These are phyloP conservation scores for Sparidentex hasta DNA, from an alignment of 2,797 vertebrate species.

Conservation along the genomic window DNA sequence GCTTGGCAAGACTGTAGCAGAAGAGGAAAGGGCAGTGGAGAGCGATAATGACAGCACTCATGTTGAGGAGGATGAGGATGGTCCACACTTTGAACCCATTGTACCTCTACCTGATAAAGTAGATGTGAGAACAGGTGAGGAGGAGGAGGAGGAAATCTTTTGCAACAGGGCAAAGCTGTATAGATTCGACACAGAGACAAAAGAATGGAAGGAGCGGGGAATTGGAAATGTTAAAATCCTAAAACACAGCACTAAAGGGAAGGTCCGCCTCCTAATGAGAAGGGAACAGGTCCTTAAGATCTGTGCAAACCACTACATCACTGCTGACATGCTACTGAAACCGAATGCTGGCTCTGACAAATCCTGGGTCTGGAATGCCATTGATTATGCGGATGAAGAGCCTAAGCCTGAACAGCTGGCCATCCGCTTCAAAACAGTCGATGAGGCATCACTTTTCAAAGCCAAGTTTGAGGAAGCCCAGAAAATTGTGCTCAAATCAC, in stretches of 20 bases:
- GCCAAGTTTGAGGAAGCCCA: constrained; percentile 94
- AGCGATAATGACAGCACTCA: constrained; percentile 92
- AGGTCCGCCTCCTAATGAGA: constrained; percentile 97
- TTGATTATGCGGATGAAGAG: constrained; percentile 96
- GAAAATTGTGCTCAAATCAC: constrained; percentile 77
- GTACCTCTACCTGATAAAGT: constrained; percentile 98
- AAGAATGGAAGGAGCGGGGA: constrained; percentile 98
- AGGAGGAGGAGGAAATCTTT: constrained; percentile 98
- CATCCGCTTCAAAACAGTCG: constrained; percentile 96
- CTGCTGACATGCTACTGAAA: constrained; percentile 92
- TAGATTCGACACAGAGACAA: constrained; percentile 93
- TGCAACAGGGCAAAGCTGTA: constrained; percentile 97
- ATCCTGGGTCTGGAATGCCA: constrained; percentile 97
- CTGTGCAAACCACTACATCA: constrained; percentile 99
- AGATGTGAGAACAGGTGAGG: constrained; percentile 98
- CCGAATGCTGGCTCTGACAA: constrained; percentile 95
- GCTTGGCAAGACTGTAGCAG: constrained; percentile 67
- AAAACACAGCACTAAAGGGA: constrained; percentile 93
- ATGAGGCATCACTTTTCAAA: constrained; percentile 95
- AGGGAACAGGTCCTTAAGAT: constrained; percentile 98
- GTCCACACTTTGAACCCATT: constrained; percentile 98
- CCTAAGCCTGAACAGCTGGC: constrained; percentile 95
- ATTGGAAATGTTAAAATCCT: constrained; percentile 96
- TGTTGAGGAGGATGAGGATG: constrained; percentile 95
- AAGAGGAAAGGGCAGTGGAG: constrained; percentile 85